Evolutionary conservation across 2,113 vertebrate genomes (phyloP).

Genomic region (Cynocephalus volans): DNA sequence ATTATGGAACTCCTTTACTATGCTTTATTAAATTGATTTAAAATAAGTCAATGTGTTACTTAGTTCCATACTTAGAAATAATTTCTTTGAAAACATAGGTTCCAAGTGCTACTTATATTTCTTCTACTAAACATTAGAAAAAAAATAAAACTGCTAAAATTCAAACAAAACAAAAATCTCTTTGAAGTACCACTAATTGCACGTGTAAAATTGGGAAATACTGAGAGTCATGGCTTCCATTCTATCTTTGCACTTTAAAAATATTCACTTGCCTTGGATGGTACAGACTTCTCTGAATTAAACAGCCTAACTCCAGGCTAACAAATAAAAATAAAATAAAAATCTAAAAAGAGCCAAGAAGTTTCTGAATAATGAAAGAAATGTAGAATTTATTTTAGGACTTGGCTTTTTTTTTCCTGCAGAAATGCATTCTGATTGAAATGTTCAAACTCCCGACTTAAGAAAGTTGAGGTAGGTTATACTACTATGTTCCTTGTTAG

Average conservation of each 20-base stretch:
- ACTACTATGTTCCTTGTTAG: neutral
- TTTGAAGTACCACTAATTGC: neutral
- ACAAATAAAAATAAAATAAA: neutral
- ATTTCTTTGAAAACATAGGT: neutral
- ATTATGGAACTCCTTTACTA: neutral
- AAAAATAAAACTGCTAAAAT: neutral
- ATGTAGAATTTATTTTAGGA: neutral
- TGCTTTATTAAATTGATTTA: constrained; percentile 20
- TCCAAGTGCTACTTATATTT: constrained; percentile 30
- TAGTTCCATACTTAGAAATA: neutral
- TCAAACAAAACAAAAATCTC: neutral
- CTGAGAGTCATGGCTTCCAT: too few relatives aligned
- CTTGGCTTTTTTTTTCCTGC: rapidly evolving
- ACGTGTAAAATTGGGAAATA: neutral
- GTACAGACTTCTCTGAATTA: neutral
- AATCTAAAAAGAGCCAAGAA: neutral
- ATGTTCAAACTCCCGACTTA: neutral
- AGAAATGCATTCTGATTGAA: constrained; percentile 23
- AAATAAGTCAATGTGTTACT: constrained; percentile 44
- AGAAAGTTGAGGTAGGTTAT: neutral
- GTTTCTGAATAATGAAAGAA: constrained; percentile 47
- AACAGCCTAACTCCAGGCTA: neutral
- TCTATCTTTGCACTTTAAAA: neutral
- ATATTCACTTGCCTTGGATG: neutral
- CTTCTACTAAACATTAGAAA: neutral